These are phyloP conservation scores for Paedocypris micromegethes DNA, from an alignment of 2,797 vertebrate genomes.

Conservation along the genomic window DNA sequence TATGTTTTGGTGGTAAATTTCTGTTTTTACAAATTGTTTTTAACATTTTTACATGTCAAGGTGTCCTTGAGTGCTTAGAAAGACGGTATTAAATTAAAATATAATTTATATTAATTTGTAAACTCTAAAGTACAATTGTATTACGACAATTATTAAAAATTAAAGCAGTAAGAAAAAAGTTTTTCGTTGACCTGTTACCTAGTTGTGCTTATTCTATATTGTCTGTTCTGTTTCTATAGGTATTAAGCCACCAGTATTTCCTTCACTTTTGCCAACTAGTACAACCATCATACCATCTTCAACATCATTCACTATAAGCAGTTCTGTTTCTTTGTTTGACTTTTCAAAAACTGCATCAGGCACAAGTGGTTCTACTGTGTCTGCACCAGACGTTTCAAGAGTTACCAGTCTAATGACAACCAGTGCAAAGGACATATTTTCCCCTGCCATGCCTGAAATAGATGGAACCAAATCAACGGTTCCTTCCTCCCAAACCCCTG, in stretches of 20 bases:
- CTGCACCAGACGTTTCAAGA: slow-evolving; percentile 6
- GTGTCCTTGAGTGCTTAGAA: too few species aligned
- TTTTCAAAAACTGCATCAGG: slow-evolving; percentile 34
- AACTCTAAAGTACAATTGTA: too few species aligned
- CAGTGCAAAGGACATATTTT: slow-evolving; percentile 22
- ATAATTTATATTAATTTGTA: too few species aligned
- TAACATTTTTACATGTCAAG: too few species aligned
- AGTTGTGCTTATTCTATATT: slow-evolving; percentile 42
- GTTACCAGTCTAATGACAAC: slow-evolving; percentile 19
- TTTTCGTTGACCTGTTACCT: too few species aligned
- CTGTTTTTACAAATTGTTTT: too few species aligned
- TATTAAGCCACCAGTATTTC: slow-evolving; percentile 67
- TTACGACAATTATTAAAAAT: too few species aligned
- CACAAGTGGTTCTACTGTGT: slow-evolving; percentile 29
- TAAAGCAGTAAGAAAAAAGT: too few species aligned
- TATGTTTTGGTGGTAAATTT: too few species aligned
- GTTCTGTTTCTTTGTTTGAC: slow-evolving; percentile 25
- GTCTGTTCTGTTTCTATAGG: slow-evolving; percentile 67
- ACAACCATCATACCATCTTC: slow-evolving; percentile 46
- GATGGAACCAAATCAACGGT: slow-evolving; percentile 43
- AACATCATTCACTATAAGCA: slow-evolving; percentile 35
- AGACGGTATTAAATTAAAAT: too few species aligned
- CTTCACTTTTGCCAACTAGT: slow-evolving; percentile 51
- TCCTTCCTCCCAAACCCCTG: slow-evolving; percentile 37
- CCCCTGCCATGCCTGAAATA: slow-evolving; percentile 47